Evolutionary conservation across 2,888 invertebrate genomes (phyloP).

Genomic region (Diarsia mendica): DNA sequence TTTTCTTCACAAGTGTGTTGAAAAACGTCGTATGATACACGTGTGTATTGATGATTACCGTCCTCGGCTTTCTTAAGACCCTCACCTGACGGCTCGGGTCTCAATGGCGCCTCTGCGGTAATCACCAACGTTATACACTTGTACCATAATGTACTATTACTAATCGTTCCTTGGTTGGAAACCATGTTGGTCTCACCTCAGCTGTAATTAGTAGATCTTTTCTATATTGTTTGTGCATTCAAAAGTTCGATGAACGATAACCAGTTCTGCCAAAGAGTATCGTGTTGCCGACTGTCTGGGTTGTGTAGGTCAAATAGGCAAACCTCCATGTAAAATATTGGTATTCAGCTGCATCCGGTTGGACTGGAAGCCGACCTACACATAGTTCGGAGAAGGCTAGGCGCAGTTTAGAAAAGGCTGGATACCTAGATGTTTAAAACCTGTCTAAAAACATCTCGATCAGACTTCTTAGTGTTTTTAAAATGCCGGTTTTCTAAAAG

Average conservation of each 20-base stretch:
- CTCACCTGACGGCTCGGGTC: no score
- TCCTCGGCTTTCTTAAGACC: no score
- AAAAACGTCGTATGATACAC: no score
- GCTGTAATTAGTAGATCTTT: no score
- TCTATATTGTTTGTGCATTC: no score
- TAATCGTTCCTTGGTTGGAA: not conserved
- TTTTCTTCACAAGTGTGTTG: no score
- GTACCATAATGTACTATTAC: no score
- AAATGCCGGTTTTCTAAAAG: not conserved
- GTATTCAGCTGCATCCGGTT: no score
- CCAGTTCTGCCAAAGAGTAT: not conserved
- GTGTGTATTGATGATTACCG: no score
- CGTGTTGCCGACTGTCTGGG: not conserved
- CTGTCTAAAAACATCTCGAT: not conserved
- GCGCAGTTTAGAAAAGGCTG: not conserved
- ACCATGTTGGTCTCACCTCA: not conserved
- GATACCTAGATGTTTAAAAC: not conserved
- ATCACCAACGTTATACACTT: no score
- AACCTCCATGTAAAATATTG: not conserved
- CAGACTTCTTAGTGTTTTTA: not conserved
- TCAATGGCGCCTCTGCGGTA: no score
- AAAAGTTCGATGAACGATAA: not conserved
- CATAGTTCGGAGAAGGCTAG: no score
- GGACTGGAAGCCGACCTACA: not conserved
- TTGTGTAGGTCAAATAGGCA: not conserved